Evolutionary conservation across 2,113 vertebrate species (phyloP).

Genomic region (Pseudopodoces humilis): DNA sequence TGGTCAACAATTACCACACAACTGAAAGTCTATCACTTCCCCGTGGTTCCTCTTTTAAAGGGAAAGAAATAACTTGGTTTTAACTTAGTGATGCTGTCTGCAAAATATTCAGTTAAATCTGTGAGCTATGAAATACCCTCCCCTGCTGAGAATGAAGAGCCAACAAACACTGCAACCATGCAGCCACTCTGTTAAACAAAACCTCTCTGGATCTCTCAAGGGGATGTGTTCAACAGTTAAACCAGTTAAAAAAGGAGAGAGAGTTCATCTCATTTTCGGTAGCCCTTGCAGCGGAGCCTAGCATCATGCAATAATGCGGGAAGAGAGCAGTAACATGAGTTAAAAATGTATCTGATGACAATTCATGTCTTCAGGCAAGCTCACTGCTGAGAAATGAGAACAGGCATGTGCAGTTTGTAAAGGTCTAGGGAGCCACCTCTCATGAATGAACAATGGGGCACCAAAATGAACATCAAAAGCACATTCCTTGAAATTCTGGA

Average conservation of each 20-base stretch:
- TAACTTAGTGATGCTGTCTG: not conserved
- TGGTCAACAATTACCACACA: slow-evolving; percentile 7
- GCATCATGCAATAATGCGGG: not conserved
- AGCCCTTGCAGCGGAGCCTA: not conserved
- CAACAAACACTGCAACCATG: not conserved
- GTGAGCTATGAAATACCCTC: not conserved
- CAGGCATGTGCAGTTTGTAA: not conserved
- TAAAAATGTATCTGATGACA: not conserved
- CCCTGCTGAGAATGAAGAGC: not conserved
- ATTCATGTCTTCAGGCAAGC: not conserved
- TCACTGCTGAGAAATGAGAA: not conserved
- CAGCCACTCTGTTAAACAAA: not conserved
- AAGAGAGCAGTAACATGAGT: not conserved
- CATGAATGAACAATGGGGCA: not conserved
- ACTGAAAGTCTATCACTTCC: not conserved
- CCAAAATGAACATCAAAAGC: not conserved
- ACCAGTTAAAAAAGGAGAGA: not conserved
- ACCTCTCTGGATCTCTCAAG: not conserved
- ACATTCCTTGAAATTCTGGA: not conserved
- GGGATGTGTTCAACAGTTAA: not conserved
- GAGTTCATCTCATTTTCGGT: not conserved
- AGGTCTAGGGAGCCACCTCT: not conserved
- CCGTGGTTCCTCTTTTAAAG: not conserved
- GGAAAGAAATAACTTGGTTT: not conserved
- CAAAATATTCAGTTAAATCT: not conserved